Base-by-base conservation (phyloP, 2,113 vertebrate genomes). In the Sardina pilchardus region DNA sequence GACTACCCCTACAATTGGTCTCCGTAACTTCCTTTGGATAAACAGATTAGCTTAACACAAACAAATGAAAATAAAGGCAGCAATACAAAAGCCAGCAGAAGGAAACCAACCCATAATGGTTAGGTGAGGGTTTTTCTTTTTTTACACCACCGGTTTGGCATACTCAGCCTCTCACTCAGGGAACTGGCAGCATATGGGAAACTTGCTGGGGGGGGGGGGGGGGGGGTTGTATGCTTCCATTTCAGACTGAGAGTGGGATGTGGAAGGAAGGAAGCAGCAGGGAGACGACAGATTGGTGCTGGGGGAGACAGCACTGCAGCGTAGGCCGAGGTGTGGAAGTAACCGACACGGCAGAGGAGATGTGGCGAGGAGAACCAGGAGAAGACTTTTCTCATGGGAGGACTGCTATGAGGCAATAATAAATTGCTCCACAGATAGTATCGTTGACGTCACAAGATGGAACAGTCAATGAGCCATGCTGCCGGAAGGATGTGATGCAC, bases 361-460 rank as follows among this genome's bases (percentile, higher is more conserved):
- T 14, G 16, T 78, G 14, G 16, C 3, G 14, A 36, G 67, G 67
- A 34, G 67, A 30, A 75, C 26, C 67, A 75, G n/a, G n/a, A n/a
- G n/a, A n/a, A 10, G 16, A 34, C 4, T 14, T 36, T 78, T 34
- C 71, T 36, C 71, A 16, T 17, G 26, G 34, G 3, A 78, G 71
- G 14, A 36, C 71, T 34, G 30, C 30, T 16, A 36, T 16, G 71
- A 78, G 34, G 71, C 30, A 78, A 34, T 78, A 36, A 78, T 78
- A 36, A 78, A 36, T 34, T 17, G 26, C 26, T 78, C 71, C 34
- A 78, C 71, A 78, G 71, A 39, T 78, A 78, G 30, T 78, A 75
- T 39, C 71, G 19, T 36, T 78, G 71, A 78, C 71, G 71, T 78
- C 71, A 78, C 71, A 36, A 78, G 71, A 78, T 34, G 71, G 34